A percentile compares a stretch with the other conserved stretches of the same genome.
phyloP scores from a whole-genome alignment of 2,797 vertebrate species.

The Steatocranus sp. region DNA sequence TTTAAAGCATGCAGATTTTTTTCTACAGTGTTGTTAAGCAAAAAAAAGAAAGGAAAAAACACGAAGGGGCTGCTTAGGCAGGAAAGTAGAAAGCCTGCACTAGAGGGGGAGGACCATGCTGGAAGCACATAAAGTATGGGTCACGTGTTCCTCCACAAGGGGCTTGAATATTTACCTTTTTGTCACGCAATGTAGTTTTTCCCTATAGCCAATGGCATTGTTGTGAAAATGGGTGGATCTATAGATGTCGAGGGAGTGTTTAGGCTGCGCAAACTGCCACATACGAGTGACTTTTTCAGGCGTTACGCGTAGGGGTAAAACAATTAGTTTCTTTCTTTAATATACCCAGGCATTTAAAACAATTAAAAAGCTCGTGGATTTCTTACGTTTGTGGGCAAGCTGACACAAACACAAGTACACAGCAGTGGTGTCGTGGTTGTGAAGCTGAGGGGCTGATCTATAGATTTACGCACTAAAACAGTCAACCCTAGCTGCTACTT shows the following conservation, averaged over 20 bases:
- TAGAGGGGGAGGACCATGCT: constrained; percentile 37
- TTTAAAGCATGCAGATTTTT: neutral
- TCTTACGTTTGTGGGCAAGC: neutral
- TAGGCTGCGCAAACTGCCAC: neutral
- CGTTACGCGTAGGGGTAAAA: neutral
- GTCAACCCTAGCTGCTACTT: neutral
- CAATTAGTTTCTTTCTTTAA: neutral
- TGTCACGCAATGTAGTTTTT: constrained; percentile 66
- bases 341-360: neutral
- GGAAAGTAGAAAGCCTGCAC: constrained; percentile 29
- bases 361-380: neutral
- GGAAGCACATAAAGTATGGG: constrained; percentile 54
- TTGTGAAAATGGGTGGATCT: neutral
- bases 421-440: neutral
- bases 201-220: constrained; percentile 1
- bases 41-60: neutral
- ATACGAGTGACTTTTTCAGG: neutral
- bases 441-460: neutral
- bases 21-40: neutral
- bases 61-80: constrained; percentile 1
- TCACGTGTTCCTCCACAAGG: constrained; percentile 70
- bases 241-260: neutral
- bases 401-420: neutral
- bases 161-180: constrained; percentile 75
- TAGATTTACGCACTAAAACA: neutral